A percentile compares a stretch with the other conserved stretches of the same genome.
phyloP scores from a whole-genome alignment of 2,797 vertebrate genomes.

The Poecilia velifera region DNA sequence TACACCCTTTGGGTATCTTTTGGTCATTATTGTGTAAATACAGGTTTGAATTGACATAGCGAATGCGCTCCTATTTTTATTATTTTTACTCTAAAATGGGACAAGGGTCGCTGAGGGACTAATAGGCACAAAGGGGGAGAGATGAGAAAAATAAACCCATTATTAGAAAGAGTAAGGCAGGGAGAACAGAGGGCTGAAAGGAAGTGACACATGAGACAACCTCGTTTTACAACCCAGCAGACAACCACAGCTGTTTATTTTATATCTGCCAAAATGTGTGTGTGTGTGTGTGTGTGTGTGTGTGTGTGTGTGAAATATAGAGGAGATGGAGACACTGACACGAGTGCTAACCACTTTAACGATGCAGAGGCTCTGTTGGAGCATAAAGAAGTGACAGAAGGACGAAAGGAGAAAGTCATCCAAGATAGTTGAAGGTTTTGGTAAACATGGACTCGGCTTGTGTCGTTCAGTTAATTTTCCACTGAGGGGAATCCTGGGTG shows the following conservation, averaged over 20 bases:
- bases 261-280: slow-evolving; percentile 18
- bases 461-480: slow-evolving; percentile 33
- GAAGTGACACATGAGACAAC: slow-evolving; percentile 8
- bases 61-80: slow-evolving; percentile 5
- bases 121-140: slow-evolving; percentile 3
- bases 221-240: slow-evolving; percentile 14
- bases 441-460: slow-evolving; percentile 1
- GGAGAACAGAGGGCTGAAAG: slow-evolving; percentile 12
- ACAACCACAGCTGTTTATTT: slow-evolving; percentile 31
- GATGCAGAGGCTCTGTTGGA: slow-evolving; percentile 33
- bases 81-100: background rate
- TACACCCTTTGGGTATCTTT: background rate
- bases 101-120: slow-evolving; percentile 15
- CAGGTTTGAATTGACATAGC: background rate
- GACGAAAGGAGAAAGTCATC: slow-evolving; percentile 15
- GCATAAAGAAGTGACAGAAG: slow-evolving; percentile 12
- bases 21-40: background rate
- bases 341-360: slow-evolving; percentile 20
- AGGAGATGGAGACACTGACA: slow-evolving; percentile 17
- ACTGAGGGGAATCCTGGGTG: slow-evolving; percentile 10
- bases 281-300: background rate
- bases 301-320: background rate
- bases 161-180: background rate
- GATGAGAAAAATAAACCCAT: background rate
- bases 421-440: slow-evolving; percentile 10